A percentile compares a stretch with the other conserved stretches of the same genome.
These are phyloP conservation scores for Ladona fulva DNA, from an alignment of 1,140 invertebrate genomes.

Conservation along the genomic window DNA sequence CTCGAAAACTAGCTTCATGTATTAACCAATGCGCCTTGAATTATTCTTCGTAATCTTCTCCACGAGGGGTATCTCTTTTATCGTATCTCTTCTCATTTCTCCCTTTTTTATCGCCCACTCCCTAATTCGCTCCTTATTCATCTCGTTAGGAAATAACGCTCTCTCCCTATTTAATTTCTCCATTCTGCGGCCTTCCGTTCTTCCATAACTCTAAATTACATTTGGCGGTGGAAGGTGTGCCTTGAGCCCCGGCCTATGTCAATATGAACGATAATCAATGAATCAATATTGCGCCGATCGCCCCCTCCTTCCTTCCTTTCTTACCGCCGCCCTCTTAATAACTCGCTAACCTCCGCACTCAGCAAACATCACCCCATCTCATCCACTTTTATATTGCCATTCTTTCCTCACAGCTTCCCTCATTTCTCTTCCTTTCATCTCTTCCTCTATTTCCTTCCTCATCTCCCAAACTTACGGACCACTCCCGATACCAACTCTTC, in stretches of 20 bases:
- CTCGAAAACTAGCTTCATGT: too few species aligned
- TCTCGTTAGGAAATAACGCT: not conserved
- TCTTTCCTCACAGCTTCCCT: not conserved
- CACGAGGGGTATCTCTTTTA: too few species aligned
- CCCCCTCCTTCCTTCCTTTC: not conserved
- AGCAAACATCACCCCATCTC: not conserved
- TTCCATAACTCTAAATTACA: conserved; percentile 7
- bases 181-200: not conserved
- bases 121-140: not conserved
- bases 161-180: not conserved
- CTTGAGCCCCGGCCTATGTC: conserved; percentile 1
- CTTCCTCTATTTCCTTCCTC: not conserved
- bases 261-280: not conserved
- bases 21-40: too few species aligned
- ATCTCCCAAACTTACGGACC: too few species aligned
- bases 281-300: conserved; percentile 8
- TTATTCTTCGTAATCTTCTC: too few species aligned
- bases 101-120: not conserved
- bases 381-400: not conserved
- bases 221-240: not conserved
- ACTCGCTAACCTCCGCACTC: conserved; percentile 6
- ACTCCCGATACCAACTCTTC: too few species aligned
- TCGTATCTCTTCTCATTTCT: not conserved
- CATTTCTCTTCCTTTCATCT: too few species aligned
- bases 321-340: not conserved